These are phyloP conservation scores for Saturnia japonica DNA, from an alignment of 2,888 invertebrate species.

Conservation along the genomic window DNA sequence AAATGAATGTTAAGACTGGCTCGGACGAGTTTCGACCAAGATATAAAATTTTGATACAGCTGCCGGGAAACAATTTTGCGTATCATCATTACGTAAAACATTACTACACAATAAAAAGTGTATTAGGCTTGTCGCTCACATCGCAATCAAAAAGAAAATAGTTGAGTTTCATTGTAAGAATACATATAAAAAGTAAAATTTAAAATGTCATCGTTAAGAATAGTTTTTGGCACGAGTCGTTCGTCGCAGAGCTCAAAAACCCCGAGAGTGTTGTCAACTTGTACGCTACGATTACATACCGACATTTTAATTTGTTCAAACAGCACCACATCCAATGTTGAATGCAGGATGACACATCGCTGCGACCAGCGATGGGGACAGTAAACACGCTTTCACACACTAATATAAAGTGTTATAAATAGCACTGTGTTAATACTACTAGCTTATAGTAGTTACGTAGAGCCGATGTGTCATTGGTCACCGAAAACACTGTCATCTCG, in stretches of 20 bases:
- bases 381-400: conserved; percentile 75
- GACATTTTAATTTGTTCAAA: conserved; percentile 59
- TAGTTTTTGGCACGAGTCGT: conserved; percentile 50
- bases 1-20: background rate
- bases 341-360: conserved; percentile 79
- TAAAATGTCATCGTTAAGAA: conserved; percentile 40
- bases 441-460: conserved; percentile 58
- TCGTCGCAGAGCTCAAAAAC: conserved; percentile 19
- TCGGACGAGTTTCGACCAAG: conserved; percentile 9
- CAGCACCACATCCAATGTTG: conserved; percentile 69
- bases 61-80: conserved; percentile 17
- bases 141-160: conserved; percentile 17
- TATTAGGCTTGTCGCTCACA: conserved; percentile 14
- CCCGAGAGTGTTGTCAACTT: conserved; percentile 24
- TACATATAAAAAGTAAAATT: conserved; percentile 39
- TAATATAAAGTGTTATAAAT: conserved; percentile 67
- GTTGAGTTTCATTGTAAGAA: conserved; percentile 14
- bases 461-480: conserved; percentile 68
- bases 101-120: conserved; percentile 23
- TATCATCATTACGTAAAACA: conserved; percentile 13
- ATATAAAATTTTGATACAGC: conserved; percentile 16
- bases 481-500: conserved; percentile 37
- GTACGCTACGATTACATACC: conserved; percentile 17
- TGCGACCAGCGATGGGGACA: conserved; percentile 53
- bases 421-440: conserved; percentile 67